Evolutionary conservation across 2,113 vertebrate species (phyloP).

Genomic region (Morone saxatilis): DNA sequence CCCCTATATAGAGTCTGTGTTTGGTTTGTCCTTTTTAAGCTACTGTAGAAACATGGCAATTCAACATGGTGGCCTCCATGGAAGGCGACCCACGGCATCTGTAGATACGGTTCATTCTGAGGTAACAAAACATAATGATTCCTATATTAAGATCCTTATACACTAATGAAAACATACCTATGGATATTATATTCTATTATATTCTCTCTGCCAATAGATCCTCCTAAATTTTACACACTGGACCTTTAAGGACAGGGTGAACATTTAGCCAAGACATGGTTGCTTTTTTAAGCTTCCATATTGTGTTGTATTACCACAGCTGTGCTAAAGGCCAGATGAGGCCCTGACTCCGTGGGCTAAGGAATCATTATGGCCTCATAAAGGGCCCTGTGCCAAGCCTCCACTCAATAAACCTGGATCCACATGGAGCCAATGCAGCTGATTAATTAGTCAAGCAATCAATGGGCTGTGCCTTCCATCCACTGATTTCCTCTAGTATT

Average conservation of each 20-base stretch:
- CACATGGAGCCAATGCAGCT: conserved; percentile 79
- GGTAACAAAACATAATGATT: no score
- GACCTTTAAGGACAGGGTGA: conserved; percentile 10
- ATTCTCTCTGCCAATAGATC: no score
- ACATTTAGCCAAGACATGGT: conserved; percentile 23
- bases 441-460: conserved; percentile 85
- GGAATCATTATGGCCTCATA: conserved; percentile 83
- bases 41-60: no score
- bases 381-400: conserved; percentile 74
- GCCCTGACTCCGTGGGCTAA: conserved; percentile 71
- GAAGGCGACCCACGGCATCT: no score
- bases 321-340: conserved; percentile 73
- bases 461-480: conserved; percentile 76
- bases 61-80: no score
- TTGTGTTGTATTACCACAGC: conserved; percentile 59
- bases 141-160: no score
- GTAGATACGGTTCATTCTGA: no score
- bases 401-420: conserved; percentile 79
- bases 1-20: no score
- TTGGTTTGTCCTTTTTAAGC: no score
- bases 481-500: conserved; percentile 73
- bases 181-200: no score
- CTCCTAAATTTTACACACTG: no score
- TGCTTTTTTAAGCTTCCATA: conserved; percentile 56
- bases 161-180: no score